Evolutionary conservation across 1,140 invertebrate genomes (phyloP), one percentile per base, ranked within the genome.

Genomic region (Diabrotica undecimpunctata): DNA sequence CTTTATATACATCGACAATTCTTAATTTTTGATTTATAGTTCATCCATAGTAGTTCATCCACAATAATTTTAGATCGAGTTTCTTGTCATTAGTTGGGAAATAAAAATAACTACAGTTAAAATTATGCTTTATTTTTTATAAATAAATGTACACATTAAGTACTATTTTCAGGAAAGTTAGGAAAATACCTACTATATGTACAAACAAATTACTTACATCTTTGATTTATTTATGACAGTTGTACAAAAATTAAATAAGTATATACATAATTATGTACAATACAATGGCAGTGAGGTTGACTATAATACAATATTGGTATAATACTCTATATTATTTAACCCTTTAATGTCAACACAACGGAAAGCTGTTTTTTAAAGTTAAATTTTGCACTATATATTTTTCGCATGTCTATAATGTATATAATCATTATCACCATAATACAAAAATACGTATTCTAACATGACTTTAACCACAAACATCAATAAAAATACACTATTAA

Each of bases 251-350:
- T 60, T 60, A 60, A 60, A 60, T 60, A 60, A 50, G 10, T 60
- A 60, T 60, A 5, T 60, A 60, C 58, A 60, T 6, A 54, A 54
- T 14, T 46, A 60, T 60, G 38, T 60, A 60, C 58, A 60, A 37
- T 50, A 38, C 14, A 60, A 50, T 60, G 58, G 39, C 58, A 60
- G 38, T 60, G 58, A 60, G 58, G 58, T 60, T 60, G 25, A 25
- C 25, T 60, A 60, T 60, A 60, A 60, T 60, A 60, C 58, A 60
- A 35, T 60, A 41, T 60, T 38, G 41, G 41, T 60, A 60, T 60
- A 60, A 60, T 60, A 60, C 58, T 60, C 13, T 14, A 13, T 60
- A 12, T 8, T n/a, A 41, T 60, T 60, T 12, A 38, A 41, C 39
- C 39, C n/a, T 25, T 57, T 25, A 25, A 25, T 25, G 25, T 25